Conservation (phyloP, 2,113 vertebrate species). For the Etheostoma spectabile region DNA sequence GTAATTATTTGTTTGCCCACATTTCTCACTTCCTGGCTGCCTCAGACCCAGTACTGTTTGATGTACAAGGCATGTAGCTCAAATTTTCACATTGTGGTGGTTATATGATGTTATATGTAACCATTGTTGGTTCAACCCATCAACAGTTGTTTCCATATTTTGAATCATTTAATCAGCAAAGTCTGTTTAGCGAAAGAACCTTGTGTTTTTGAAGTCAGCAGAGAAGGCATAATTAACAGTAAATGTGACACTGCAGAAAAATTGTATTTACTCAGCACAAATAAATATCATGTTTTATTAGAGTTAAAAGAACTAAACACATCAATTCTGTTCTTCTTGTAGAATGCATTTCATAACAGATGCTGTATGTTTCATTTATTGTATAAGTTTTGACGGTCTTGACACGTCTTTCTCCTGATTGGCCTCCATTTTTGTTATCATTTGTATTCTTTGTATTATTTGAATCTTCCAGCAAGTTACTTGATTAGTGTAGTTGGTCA, state of each 20-base stretch:
- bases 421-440: background rate
- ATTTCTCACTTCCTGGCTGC: background rate
- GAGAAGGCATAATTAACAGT: background rate
- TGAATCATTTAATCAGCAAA: slow-evolving; percentile 13
- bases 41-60: slow-evolving; percentile 1
- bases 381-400: background rate
- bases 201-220: background rate
- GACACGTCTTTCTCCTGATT: background rate
- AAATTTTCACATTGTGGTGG: slow-evolving; percentile 11
- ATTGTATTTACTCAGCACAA: background rate
- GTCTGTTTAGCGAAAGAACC: background rate
- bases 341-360: background rate
- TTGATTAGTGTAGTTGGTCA: background rate
- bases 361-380: background rate
- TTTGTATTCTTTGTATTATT: background rate
- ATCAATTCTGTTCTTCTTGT: background rate
- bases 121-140: slow-evolving; percentile 1
- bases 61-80: background rate
- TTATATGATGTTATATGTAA: background rate
- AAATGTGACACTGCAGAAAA: background rate
- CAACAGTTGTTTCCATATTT: background rate
- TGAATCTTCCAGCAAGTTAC: background rate
- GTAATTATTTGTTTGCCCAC: background rate
- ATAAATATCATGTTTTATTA: background rate
- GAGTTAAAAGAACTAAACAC: background rate